These are phyloP conservation scores for Arenicola marina DNA, from an alignment of 2,888 invertebrate genomes.

Conservation along the genomic window DNA sequence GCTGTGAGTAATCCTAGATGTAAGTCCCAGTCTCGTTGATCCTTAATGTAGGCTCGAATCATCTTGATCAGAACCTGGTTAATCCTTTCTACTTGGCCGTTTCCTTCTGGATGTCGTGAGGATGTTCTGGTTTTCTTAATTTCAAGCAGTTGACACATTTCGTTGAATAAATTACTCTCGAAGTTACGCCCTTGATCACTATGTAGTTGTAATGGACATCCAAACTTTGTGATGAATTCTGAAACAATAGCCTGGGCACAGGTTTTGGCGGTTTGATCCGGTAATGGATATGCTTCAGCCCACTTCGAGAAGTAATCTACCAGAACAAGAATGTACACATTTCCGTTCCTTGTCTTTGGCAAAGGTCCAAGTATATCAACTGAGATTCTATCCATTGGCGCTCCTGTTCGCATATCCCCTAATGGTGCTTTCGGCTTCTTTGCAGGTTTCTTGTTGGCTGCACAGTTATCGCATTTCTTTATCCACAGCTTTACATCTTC, in stretches of 20 bases:
- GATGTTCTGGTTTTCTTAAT: slow-evolving; percentile 21
- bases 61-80: neutral
- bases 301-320: slow-evolving; percentile 14
- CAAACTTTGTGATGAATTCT: too few species aligned
- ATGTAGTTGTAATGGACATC: too few species aligned
- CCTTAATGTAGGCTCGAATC: neutral
- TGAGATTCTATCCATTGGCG: slow-evolving; percentile 13
- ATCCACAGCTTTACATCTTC: too few species aligned
- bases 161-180: neutral
- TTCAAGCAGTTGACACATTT: too few species aligned
- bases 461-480: too few species aligned
- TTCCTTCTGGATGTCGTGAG: slow-evolving; percentile 18
- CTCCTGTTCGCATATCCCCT: slow-evolving; percentile 15
- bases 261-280: neutral
- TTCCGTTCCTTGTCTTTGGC: slow-evolving; percentile 1
- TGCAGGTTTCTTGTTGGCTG: slow-evolving; percentile 5
- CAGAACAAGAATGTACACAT: neutral
- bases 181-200: neutral
- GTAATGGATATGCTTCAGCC: slow-evolving; percentile 2
- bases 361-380: slow-evolving; percentile 8
- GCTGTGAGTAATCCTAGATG: neutral
- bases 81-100: neutral
- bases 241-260: too few species aligned
- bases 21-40: neutral
- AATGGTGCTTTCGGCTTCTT: neutral